phyloP scores from a whole-genome alignment of 2,797 vertebrate genomes.

The Mallotus villosus region DNA sequence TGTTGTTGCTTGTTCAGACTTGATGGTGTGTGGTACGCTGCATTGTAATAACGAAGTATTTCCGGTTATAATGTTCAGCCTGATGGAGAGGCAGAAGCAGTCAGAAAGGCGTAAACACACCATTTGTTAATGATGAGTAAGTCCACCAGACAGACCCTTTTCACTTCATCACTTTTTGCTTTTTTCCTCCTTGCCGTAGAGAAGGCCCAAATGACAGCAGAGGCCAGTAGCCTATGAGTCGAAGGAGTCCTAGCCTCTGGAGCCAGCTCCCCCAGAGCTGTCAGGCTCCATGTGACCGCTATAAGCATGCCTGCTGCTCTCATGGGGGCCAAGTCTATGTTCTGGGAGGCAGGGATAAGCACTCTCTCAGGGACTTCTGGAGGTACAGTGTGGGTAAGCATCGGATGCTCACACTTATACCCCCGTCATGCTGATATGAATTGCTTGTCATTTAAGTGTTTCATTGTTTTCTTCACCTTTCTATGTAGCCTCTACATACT shows the following conservation, averaged over 20 bases:
- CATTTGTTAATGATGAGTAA: too few relatives aligned
- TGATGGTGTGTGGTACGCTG: too few relatives aligned
- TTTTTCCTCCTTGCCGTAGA: neutral
- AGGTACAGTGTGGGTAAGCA: constrained; percentile 80
- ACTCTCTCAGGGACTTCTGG: constrained; percentile 82
- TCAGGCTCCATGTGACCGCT: constrained; percentile 76
- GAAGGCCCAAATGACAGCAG: neutral
- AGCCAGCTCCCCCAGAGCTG: constrained; percentile 65
- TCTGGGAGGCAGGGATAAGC: constrained; percentile 75
- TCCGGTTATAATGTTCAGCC: too few relatives aligned
- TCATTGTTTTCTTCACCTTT: neutral
- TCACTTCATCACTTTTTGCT: neutral
- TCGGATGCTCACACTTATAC: neutral
- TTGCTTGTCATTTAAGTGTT: too few relatives aligned
- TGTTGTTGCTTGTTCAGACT: neutral
- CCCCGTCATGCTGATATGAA: too few relatives aligned
- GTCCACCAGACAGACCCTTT: too few relatives aligned
- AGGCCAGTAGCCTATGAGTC: constrained; percentile 55
- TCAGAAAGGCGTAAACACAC: too few relatives aligned
- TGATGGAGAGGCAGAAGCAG: too few relatives aligned
- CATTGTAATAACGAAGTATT: too few relatives aligned
- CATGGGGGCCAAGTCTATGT: constrained; percentile 75
- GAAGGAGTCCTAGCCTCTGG: constrained; percentile 68
- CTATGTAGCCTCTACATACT: too few relatives aligned
- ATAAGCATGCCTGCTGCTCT: constrained; percentile 79